Percentiles rank a stretch among this genome's conserved stretches.
Evolutionary conservation across 2,888 invertebrate genomes (phyloP).

Genomic region (Caenorhabditis sulstoni): DNA sequence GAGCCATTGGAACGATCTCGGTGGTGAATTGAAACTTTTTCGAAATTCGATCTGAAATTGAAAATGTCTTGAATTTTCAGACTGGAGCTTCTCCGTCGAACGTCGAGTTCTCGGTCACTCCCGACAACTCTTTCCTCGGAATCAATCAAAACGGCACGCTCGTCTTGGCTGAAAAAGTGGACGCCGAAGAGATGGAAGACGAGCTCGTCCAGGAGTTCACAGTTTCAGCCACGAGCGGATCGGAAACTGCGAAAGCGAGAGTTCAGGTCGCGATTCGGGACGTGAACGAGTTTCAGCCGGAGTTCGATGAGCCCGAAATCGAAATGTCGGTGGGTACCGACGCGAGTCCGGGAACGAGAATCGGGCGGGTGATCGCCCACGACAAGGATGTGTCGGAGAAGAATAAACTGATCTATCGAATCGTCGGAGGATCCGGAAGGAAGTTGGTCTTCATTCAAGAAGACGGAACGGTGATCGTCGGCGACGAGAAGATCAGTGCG

Average conservation of each 20-base stretch:
- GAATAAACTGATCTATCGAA: slow-evolving; percentile 61
- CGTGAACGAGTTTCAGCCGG: slow-evolving; percentile 75
- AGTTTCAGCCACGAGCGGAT: slow-evolving; percentile 24
- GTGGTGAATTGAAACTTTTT: slow-evolving; percentile 4
- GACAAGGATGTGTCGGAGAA: slow-evolving; percentile 71
- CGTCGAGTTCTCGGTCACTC: slow-evolving; percentile 42
- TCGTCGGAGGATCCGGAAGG: slow-evolving; percentile 67
- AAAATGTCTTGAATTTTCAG: slow-evolving; percentile 4
- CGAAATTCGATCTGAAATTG: neutral
- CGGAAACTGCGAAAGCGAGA: slow-evolving; percentile 58
- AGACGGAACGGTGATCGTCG: slow-evolving; percentile 71
- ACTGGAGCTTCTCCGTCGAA: slow-evolving; percentile 27
- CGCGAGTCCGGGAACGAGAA: slow-evolving; percentile 59
- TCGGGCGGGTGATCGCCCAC: slow-evolving; percentile 70
- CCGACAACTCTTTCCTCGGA: slow-evolving; percentile 57
- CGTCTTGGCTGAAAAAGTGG: slow-evolving; percentile 59
- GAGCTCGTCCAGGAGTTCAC: slow-evolving; percentile 40
- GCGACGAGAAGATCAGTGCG: slow-evolving; percentile 42
- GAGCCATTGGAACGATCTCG: slow-evolving; percentile 56
- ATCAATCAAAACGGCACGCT: slow-evolving; percentile 73
- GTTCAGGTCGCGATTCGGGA: slow-evolving; percentile 75
- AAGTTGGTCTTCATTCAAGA: slow-evolving; percentile 71
- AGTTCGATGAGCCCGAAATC: slow-evolving; percentile 65
- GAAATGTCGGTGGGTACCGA: slow-evolving; percentile 40
- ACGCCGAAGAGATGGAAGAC: slow-evolving; percentile 59